Conservation (phyloP, 2,797 vertebrate species). For the Leptatherina wallacei region DNA sequence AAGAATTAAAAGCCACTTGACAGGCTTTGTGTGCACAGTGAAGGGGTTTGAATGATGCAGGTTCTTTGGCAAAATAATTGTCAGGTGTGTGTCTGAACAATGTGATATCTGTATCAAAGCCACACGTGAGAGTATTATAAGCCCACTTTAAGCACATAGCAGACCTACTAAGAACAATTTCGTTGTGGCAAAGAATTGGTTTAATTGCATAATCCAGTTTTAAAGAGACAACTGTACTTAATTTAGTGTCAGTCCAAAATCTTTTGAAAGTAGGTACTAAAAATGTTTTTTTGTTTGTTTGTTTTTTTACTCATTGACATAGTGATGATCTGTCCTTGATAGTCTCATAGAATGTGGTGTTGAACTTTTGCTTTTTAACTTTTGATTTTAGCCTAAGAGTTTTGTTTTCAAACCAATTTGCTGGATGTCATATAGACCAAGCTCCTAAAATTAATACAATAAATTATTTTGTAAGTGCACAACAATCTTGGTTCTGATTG, state of each 20-base stretch:
- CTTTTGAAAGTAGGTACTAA: background rate
- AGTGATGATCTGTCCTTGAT: background rate
- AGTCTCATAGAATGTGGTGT: background rate
- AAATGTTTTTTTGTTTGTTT: background rate
- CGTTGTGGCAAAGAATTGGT: background rate
- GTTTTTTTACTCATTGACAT: background rate
- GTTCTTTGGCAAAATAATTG: conserved; percentile 39
- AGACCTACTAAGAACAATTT: background rate
- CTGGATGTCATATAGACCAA: conserved; percentile 22
- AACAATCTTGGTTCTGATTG: conserved; percentile 35
- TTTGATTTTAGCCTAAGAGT: background rate
- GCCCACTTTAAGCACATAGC: background rate
- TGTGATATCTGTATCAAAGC: conserved; percentile 29
- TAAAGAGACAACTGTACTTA: background rate
- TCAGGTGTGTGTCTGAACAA: conserved; percentile 40
- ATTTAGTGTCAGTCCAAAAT: background rate
- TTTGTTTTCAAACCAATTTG: conserved; percentile 22
- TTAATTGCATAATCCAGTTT: background rate
- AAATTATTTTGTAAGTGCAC: conserved; percentile 37
- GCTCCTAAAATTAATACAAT: conserved; percentile 26
- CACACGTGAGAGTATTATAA: background rate
- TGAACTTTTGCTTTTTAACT: background rate
- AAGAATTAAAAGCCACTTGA: conserved; percentile 10
- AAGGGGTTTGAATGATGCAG: conserved; percentile 36
- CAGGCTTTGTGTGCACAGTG: conserved; percentile 7